Percentiles rank a stretch among this genome's conserved stretches.
Conservation (phyloP, 2,888 invertebrate species). For the Andrena marginata region DNA sequence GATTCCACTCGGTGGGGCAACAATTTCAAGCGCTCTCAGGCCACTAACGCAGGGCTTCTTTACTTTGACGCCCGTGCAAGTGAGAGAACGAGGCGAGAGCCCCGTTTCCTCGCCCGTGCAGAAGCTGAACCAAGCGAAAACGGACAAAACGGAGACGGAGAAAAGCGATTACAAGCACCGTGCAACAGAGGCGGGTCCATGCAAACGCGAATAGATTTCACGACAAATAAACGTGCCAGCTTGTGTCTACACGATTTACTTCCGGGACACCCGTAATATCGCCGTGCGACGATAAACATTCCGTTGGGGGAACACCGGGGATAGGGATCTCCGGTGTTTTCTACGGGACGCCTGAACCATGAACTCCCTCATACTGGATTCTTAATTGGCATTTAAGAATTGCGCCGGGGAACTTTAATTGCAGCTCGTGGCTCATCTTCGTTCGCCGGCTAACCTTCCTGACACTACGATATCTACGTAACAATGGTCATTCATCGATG, state of each 20-base stretch:
- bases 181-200: background rate
- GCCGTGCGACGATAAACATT: slow-evolving; percentile 36
- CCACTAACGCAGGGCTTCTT: background rate
- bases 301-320: background rate
- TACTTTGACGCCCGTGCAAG: slow-evolving; percentile 1
- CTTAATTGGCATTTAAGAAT: slow-evolving; percentile 16
- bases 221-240: slow-evolving; percentile 32
- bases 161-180: slow-evolving; percentile 11
- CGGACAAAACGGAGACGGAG: slow-evolving; percentile 6
- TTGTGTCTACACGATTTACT: slow-evolving; percentile 12
- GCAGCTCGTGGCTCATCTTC: no score
- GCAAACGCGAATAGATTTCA: slow-evolving; percentile 43
- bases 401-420: slow-evolving; percentile 4
- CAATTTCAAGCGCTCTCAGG: background rate
- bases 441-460: background rate
- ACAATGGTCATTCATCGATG: background rate
- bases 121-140: slow-evolving; percentile 8
- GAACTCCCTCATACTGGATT: slow-evolving; percentile 9
- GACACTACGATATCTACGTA: background rate
- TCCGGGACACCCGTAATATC: slow-evolving; percentile 37
- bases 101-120: slow-evolving; percentile 24
- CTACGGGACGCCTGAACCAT: background rate
- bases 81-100: slow-evolving; percentile 14
- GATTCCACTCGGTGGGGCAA: background rate
- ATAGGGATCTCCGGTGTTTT: slow-evolving; percentile 33